phyloP scores from a whole-genome alignment of 2,797 vertebrate species.

The Okamejei kenojei region DNA sequence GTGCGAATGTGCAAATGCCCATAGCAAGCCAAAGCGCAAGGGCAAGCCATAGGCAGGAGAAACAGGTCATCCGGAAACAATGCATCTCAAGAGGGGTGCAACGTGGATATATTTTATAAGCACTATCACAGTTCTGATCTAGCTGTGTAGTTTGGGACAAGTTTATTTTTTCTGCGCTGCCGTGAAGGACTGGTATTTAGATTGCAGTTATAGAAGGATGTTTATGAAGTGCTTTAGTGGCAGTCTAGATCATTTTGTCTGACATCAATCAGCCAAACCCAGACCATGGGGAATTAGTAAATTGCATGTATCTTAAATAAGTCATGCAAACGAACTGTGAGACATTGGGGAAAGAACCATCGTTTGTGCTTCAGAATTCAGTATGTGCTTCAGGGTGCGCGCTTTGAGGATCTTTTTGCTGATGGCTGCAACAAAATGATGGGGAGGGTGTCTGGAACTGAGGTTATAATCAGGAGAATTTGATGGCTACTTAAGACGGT shows the following conservation, averaged over 20 bases:
- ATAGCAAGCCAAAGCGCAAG: background rate
- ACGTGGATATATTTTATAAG: too few species aligned
- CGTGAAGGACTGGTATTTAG: conserved; percentile 1
- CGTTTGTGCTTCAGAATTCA: background rate
- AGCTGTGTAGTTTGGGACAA: background rate
- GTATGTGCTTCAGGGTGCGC: too few species aligned
- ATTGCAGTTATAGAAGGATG: conserved; percentile 22
- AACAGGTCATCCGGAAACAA: background rate
- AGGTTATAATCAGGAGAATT: too few species aligned
- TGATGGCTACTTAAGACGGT: too few species aligned
- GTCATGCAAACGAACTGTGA: conserved; percentile 15
- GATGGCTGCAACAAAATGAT: too few species aligned
- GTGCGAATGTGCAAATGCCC: background rate
- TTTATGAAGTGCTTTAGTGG: conserved; percentile 31
- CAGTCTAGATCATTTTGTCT: background rate
- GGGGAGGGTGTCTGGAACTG: too few species aligned
- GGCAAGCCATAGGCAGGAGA: background rate
- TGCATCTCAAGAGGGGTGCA: background rate
- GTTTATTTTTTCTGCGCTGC: conserved; percentile 11
- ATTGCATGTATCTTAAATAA: conserved; percentile 19
- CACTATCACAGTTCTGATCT: background rate
- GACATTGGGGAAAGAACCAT: background rate
- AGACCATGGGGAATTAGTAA: conserved; percentile 31
- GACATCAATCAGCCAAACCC: conserved; percentile 32
- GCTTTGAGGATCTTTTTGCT: too few species aligned